Base-by-base conservation (phyloP, 2,113 vertebrate species). In the Motacilla tschutschensis region DNA sequence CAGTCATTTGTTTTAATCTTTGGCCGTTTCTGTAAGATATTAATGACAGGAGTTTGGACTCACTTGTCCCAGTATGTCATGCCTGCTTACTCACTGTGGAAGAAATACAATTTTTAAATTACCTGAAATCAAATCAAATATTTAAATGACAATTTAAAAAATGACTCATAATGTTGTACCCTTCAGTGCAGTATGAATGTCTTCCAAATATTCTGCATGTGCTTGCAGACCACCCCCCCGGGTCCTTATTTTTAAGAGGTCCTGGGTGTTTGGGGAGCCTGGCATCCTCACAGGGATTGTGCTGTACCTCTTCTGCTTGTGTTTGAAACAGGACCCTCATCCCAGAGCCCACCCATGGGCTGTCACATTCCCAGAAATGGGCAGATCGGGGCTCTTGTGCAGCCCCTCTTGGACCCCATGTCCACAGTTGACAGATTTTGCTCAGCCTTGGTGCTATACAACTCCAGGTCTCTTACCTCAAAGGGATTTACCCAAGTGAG, bases 1-100 rank as follows among this genome's bases (percentile, higher is more conserved):
- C 35, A 70, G 55, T 36, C 3, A 25, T 85, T 82, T 77, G 51
- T 55, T 90, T 82, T 82, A 90, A 79, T 88, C 55, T 88, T 83
- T 33, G 35, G 58, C 55, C 0, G 0, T 44, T 90, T 84, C 72
- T 87, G 31, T 63, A 82, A 87, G 64, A 62, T 58, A 59, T 63
- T 77, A 79, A 71, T 70, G 72, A 70, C 36, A 40, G 81, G 41
- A 91, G 55, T 87, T 94, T 88, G 87, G 75, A 83, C 79, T 79
- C 17, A 1, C 17, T 88, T 73, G 36, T 77, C 36, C 44, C 3
- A 3, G 10, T 65, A 36, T 57, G 67, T 76, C 64, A 51, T 47
- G 44, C 67, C 35, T 82, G 31, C 69, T 92, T 79, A 59, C 40
- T 87, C 85, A 74, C 24, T 33, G 33, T 36, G 57, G 72, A 88